A percentile compares a stretch with the other conserved stretches of the same genome.
phyloP scores from a whole-genome alignment of 2,797 vertebrate genomes.

The Acrossocheilus fasciatus region DNA sequence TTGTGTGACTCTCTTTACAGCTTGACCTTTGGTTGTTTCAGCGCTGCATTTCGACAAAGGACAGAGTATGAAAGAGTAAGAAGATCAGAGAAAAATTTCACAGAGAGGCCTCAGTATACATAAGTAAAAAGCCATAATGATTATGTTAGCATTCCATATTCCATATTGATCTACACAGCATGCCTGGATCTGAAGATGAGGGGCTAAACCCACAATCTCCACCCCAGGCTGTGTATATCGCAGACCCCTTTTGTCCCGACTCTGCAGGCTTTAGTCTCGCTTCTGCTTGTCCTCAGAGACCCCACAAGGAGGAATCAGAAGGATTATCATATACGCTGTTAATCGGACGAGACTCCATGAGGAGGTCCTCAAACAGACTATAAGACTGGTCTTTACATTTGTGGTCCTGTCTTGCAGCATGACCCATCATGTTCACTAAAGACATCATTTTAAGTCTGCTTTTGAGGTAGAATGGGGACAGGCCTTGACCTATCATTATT shows the following conservation, averaged over 20 bases:
- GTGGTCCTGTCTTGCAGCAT: background rate
- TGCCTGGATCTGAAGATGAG: slow-evolving; percentile 53
- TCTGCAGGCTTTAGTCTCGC: slow-evolving; percentile 47
- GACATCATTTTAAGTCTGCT: background rate
- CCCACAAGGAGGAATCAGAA: slow-evolving; percentile 40
- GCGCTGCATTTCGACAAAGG: slow-evolving; percentile 16
- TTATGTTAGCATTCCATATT: slow-evolving; percentile 57
- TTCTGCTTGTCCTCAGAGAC: slow-evolving; percentile 33
- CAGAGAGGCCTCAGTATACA: slow-evolving; percentile 24
- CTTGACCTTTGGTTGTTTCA: slow-evolving; percentile 45
- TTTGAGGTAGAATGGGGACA: slow-evolving; percentile 21
- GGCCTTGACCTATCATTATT: slow-evolving; percentile 46
- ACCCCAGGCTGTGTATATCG: slow-evolving; percentile 53
- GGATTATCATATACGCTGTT: slow-evolving; percentile 33
- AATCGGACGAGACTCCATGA: slow-evolving; percentile 48
- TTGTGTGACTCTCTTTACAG: slow-evolving; percentile 46
- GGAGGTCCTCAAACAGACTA: slow-evolving; percentile 33
- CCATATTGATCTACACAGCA: slow-evolving; percentile 53
- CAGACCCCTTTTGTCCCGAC: slow-evolving; percentile 52
- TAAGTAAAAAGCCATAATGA: slow-evolving; percentile 45
- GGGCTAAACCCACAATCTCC: slow-evolving; percentile 54
- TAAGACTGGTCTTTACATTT: slow-evolving; percentile 3
- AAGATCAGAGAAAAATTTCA: slow-evolving; percentile 34
- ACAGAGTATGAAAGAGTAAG: slow-evolving; percentile 30
- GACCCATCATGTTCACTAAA: slow-evolving; percentile 34